phyloP scores from a whole-genome alignment of 2,113 vertebrate species.

The Micromys minutus region DNA sequence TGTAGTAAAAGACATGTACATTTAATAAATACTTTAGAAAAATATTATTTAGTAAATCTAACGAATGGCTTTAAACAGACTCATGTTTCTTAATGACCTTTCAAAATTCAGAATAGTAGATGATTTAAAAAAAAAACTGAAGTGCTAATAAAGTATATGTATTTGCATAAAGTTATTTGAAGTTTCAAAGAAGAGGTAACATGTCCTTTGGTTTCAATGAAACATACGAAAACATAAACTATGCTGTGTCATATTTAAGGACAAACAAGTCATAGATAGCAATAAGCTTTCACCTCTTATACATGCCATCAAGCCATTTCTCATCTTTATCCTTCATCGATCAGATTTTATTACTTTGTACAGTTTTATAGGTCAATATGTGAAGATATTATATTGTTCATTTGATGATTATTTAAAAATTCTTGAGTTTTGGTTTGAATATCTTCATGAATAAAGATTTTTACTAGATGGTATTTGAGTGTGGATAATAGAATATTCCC shows the following conservation, averaged over 20 bases:
- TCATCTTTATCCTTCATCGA: neutral
- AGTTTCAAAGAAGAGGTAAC: neutral
- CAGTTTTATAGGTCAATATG: conserved; percentile 22
- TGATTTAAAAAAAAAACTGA: neutral
- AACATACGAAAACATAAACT: neutral
- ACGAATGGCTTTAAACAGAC: neutral
- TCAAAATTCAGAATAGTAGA: neutral
- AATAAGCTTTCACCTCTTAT: conserved; percentile 31
- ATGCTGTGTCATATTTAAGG: neutral
- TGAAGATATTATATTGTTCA: conserved; percentile 41
- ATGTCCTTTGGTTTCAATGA: neutral
- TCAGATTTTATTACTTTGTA: neutral
- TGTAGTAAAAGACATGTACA: neutral
- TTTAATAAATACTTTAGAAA: neutral
- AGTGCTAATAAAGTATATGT: neutral
- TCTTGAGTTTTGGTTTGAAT: conserved; percentile 17
- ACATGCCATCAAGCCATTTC: neutral
- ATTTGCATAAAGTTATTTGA: neutral
- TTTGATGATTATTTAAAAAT: neutral
- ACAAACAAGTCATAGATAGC: conserved; percentile 43
- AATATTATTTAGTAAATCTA: neutral
- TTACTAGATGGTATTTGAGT: neutral
- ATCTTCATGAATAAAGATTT: neutral
- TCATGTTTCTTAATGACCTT: neutral
- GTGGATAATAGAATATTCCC: neutral